Conservation (phyloP, 2,797 vertebrate genomes). For the Phataginus tricuspis region DNA sequence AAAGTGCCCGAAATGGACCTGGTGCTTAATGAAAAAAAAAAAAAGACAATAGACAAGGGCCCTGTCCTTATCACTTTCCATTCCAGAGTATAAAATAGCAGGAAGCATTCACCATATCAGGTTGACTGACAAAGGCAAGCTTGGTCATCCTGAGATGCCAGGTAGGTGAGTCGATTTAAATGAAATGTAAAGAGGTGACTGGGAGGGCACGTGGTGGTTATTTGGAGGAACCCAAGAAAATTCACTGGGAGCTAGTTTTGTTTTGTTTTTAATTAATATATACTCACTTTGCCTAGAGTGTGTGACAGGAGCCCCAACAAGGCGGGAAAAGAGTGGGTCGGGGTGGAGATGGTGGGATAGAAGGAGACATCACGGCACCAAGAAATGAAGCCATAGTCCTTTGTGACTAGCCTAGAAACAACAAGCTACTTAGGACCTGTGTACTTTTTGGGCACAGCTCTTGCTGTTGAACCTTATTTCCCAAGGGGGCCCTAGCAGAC, state of each 20-base stretch:
- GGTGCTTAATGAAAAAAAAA: neutral
- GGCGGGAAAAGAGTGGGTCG: neutral
- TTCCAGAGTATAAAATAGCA: slow-evolving; percentile 36
- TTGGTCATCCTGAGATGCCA: neutral
- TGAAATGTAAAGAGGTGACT: neutral
- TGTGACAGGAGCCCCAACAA: neutral
- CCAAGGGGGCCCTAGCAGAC: neutral
- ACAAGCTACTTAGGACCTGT: neutral
- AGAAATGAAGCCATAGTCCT: neutral
- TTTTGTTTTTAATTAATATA: neutral
- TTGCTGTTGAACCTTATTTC: neutral
- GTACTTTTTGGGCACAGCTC: neutral
- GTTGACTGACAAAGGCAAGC: neutral
- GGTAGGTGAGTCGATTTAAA: neutral
- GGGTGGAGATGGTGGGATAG: too few relatives aligned
- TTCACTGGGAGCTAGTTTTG: neutral
- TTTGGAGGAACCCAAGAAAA: neutral
- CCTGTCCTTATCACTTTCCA: neutral
- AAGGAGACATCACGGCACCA: neutral
- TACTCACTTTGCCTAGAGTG: neutral
- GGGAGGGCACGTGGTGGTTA: neutral
- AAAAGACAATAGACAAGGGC: slow-evolving; percentile 15
- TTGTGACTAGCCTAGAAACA: neutral
- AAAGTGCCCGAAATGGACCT: slow-evolving; percentile 45
- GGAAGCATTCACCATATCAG: neutral